Evolutionary conservation across 92 coral and sea anemone species (phyloP), one percentile per base, ranked within the genome.

Genomic region (Paragorgia papillata): DNA sequence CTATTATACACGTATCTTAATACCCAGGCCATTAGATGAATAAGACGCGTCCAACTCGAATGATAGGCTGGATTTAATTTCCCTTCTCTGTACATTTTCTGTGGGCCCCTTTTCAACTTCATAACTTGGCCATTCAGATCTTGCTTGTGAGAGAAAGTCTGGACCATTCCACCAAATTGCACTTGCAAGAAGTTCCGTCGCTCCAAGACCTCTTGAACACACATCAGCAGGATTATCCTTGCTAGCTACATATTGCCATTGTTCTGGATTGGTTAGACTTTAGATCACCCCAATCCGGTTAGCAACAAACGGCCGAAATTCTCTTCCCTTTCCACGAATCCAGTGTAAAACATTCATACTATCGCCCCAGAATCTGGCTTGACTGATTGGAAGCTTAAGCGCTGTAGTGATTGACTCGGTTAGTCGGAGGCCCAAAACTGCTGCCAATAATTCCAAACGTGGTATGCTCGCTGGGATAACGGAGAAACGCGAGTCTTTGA

Each of bases 401-500:
- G 71, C n/a, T n/a, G n/a, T n/a, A n/a, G n/a, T n/a, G n/a, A n/a
- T n/a, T n/a, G n/a, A 39, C 70, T 75, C 44, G 65, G 90, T 76
- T 50, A 86, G 56, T 46, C 90, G 31, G 15, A 86, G 44, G 2
- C 90, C 88, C 65, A 86, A 63, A 12, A 84, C 26, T 7, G 88
- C 88, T 68, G 55, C 75, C 88, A 84, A 78, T 44, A 44, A 44
- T 44, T 44, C 51, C 51, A 44, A 44, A 9, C 51, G 51, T 32
- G 89, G 83, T 27, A 75, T 80, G n/a, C 84, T 82, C 37, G 83
- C 60, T 21, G 88, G 84, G 39, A 78, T 86, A 83, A 10, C 18
- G 85, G 85, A 3, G 88, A 87, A 4, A 83, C 77, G 80, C 88
- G 40, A 13, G 82, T 44, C 79, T 87, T 87, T 29, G 79, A 75